phyloP scores from a whole-genome alignment of 2,888 invertebrate species.

The Zaprionus lineosus region DNA sequence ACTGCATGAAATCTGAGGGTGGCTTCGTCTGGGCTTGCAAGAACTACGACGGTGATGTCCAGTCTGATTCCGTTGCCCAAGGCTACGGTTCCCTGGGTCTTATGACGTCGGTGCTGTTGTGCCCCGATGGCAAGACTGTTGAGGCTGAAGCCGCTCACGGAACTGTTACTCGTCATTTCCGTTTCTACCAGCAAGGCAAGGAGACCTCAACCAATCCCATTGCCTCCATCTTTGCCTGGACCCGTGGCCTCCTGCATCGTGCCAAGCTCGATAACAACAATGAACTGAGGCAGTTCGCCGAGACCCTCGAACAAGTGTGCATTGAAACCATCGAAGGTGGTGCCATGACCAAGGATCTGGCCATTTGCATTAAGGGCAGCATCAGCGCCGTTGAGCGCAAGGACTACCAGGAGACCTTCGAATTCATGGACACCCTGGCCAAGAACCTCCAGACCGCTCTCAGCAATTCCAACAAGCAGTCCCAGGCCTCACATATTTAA shows the following conservation, averaged over 20 bases:
- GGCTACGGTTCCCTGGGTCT: slow-evolving; percentile 97
- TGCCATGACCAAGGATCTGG: slow-evolving; percentile 98
- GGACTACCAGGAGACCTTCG: slow-evolving; percentile 98
- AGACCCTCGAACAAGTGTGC: slow-evolving; percentile 94
- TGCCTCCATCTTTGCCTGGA: slow-evolving; percentile 99
- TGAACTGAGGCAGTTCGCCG: slow-evolving; percentile 90
- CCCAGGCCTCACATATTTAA: slow-evolving; percentile 53
- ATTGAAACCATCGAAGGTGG: slow-evolving; percentile 97
- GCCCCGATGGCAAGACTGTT: slow-evolving; percentile 98
- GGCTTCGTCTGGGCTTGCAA: slow-evolving; percentile 99
- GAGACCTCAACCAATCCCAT: slow-evolving; percentile 99
- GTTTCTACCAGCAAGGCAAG: slow-evolving; percentile 95
- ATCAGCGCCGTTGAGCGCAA: slow-evolving; percentile 87
- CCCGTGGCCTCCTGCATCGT: slow-evolving; percentile 94
- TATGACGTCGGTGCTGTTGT: slow-evolving; percentile 98
- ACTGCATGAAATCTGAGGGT: slow-evolving; percentile 98
- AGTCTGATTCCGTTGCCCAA: slow-evolving; percentile 98
- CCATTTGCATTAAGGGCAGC: slow-evolving; percentile 98
- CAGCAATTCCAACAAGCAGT: slow-evolving; percentile 12
- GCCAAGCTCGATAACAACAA: slow-evolving; percentile 95
- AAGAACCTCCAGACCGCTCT: slow-evolving; percentile 88
- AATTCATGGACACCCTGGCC: slow-evolving; percentile 97
- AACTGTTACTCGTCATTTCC: slow-evolving; percentile 95
- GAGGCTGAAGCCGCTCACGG: slow-evolving; percentile 99
- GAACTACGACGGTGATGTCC: slow-evolving; percentile 99